Percentiles rank a stretch among this genome's conserved stretches.
phyloP scores from a whole-genome alignment of 2,888 invertebrate genomes.

The Dryococelus australis region DNA sequence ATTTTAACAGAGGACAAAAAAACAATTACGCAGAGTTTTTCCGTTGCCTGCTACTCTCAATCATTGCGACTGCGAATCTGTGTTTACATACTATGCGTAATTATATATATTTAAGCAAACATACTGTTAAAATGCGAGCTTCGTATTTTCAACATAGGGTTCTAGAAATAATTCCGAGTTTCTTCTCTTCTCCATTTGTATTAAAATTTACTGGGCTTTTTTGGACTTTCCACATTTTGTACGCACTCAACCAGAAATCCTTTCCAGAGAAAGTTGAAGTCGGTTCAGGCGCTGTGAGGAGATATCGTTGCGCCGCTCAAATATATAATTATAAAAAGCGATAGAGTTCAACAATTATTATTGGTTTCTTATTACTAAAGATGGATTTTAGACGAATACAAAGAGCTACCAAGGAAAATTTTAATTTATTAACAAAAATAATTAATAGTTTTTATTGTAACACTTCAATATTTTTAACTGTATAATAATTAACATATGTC shows the following conservation, averaged over 20 bases:
- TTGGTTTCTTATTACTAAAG: too few relatives aligned
- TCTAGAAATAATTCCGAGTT: neutral
- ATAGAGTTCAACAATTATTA: too few relatives aligned
- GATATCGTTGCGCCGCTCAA: too few relatives aligned
- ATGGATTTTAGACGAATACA: too few relatives aligned
- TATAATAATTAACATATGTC: too few relatives aligned
- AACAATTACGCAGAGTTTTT: neutral
- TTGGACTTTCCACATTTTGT: neutral
- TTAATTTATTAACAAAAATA: too few relatives aligned
- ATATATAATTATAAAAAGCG: too few relatives aligned
- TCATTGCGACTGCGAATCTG: neutral
- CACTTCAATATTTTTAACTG: too few relatives aligned
- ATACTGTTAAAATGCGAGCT: neutral
- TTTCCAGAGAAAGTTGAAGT: neutral
- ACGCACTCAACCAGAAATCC: neutral
- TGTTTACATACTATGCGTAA: neutral
- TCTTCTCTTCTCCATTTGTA: neutral
- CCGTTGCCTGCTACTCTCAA: neutral
- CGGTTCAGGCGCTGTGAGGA: neutral
- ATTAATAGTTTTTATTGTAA: too few relatives aligned
- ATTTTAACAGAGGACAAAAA: neutral
- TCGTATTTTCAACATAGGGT: neutral
- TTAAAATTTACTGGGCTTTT: neutral
- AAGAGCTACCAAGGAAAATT: too few relatives aligned
- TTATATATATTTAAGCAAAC: slow-evolving; percentile 1